Percentiles rank a stretch among this genome's conserved stretches.
These are phyloP conservation scores for Diceros bicornis DNA, from an alignment of 2,797 vertebrate species.

Conservation along the genomic window DNA sequence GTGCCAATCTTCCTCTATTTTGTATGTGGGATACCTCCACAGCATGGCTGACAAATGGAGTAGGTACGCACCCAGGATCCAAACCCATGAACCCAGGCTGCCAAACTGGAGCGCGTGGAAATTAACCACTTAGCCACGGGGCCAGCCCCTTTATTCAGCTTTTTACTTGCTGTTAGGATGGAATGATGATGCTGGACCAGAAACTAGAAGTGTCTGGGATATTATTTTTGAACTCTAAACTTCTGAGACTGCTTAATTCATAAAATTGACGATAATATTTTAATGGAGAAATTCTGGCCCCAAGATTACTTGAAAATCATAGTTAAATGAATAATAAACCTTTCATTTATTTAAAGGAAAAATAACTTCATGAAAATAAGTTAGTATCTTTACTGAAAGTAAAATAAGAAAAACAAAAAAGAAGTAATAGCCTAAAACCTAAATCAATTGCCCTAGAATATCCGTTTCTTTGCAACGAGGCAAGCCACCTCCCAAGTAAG, in stretches of 20 bases:
- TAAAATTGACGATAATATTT: conserved; percentile 25
- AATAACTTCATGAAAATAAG: conserved; percentile 13
- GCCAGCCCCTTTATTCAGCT: not conserved
- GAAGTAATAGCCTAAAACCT: not conserved
- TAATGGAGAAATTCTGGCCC: conserved; percentile 3
- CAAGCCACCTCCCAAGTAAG: not conserved
- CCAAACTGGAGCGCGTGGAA: too few species aligned
- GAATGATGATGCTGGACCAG: not conserved
- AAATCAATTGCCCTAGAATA: not conserved
- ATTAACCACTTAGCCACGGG: too few species aligned
- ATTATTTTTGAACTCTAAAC: conserved; percentile 23
- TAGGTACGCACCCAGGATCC: too few species aligned
- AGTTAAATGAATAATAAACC: not conserved
- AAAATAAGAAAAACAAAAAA: conserved; percentile 22
- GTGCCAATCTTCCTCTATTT: too few species aligned
- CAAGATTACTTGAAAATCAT: conserved; percentile 42
- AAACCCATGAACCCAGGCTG: too few species aligned
- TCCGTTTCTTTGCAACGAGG: not conserved
- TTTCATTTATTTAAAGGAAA: conserved; percentile 31
- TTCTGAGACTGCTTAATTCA: not conserved
- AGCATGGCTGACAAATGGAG: too few species aligned
- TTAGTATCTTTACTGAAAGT: not conserved
- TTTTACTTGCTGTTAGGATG: conserved; percentile 25
- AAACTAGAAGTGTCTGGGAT: conserved; percentile 6
- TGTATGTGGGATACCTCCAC: too few species aligned